phyloP scores from a whole-genome alignment of 2,797 vertebrate species.

The Melanotaenia pygmaea region DNA sequence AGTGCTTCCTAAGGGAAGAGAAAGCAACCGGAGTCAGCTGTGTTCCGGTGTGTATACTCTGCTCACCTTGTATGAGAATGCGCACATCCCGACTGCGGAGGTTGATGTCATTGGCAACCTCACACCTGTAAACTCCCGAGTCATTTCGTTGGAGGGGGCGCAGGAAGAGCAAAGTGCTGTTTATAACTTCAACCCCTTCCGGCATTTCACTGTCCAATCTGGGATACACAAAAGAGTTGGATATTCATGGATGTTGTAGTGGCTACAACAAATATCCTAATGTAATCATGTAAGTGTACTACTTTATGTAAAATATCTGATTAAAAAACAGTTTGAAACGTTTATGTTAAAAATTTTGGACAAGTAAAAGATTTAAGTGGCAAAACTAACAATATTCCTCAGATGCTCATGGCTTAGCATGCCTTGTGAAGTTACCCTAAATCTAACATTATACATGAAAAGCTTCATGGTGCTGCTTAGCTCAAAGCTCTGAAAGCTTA shows the following conservation, averaged over 20 bases:
- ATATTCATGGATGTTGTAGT: conserved; percentile 3
- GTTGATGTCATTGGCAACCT: conserved; percentile 93
- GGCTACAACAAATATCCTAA: not conserved
- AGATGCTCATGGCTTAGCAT: not conserved
- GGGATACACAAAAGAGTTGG: conserved; percentile 47
- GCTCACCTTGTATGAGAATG: conserved; percentile 94
- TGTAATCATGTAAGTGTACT: not conserved
- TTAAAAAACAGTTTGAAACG: not conserved
- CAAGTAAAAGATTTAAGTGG: conserved; percentile 1
- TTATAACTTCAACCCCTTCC: conserved; percentile 88
- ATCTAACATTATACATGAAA: not conserved
- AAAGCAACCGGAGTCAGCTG: conserved; percentile 59
- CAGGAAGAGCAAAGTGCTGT: conserved; percentile 93
- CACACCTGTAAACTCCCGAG: conserved; percentile 94
- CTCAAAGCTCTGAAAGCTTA: not conserved
- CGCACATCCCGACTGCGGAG: conserved; percentile 91
- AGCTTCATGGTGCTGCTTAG: not conserved
- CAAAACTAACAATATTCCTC: not conserved
- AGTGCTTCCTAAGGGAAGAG: conserved; percentile 56
- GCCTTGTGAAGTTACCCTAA: not conserved
- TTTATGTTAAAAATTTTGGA: not conserved
- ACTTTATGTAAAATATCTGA: not conserved
- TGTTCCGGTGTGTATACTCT: conserved; percentile 38
- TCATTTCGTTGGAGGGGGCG: conserved; percentile 92
- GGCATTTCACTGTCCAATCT: conserved; percentile 95